phyloP scores from a whole-genome alignment of 2,797 vertebrate species.

The Falco peregrinus region DNA sequence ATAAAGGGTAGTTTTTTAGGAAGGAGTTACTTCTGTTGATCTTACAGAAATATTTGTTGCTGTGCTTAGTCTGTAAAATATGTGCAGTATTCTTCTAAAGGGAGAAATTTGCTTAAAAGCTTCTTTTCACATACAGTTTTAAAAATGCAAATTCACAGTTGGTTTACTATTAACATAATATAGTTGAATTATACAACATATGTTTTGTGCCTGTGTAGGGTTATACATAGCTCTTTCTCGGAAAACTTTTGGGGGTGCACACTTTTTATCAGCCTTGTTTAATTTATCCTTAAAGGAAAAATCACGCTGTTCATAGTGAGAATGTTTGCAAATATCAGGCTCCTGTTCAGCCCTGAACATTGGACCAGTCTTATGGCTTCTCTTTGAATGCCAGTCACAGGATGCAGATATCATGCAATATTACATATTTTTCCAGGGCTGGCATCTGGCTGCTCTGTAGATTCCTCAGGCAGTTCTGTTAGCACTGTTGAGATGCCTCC shows the following conservation, averaged over 20 bases:
- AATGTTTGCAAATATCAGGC: not conserved
- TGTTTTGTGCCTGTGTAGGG: not conserved
- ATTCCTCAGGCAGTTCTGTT: slow-evolving; percentile 35
- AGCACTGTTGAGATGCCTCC: not conserved
- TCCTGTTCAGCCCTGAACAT: not conserved
- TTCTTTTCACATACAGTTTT: not conserved
- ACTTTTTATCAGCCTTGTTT: not conserved
- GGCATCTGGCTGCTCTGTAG: slow-evolving; percentile 40
- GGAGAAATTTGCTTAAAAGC: not conserved
- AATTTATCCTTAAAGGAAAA: not conserved
- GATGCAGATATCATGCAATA: not conserved
- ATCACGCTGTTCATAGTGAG: not conserved
- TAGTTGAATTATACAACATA: not conserved
- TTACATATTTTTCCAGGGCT: not conserved
- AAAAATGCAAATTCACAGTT: not conserved
- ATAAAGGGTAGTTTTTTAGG: not conserved
- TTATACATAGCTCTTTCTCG: not conserved
- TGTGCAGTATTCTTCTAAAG: not conserved
- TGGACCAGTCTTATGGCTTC: not conserved
- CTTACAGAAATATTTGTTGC: not conserved
- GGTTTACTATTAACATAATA: not conserved
- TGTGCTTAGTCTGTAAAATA: not conserved
- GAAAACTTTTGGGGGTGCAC: not conserved
- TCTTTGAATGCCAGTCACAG: not conserved
- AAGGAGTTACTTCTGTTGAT: not conserved